phyloP scores from a whole-genome alignment of 2,888 invertebrate genomes.

The Tetheella fluctuosa region DNA sequence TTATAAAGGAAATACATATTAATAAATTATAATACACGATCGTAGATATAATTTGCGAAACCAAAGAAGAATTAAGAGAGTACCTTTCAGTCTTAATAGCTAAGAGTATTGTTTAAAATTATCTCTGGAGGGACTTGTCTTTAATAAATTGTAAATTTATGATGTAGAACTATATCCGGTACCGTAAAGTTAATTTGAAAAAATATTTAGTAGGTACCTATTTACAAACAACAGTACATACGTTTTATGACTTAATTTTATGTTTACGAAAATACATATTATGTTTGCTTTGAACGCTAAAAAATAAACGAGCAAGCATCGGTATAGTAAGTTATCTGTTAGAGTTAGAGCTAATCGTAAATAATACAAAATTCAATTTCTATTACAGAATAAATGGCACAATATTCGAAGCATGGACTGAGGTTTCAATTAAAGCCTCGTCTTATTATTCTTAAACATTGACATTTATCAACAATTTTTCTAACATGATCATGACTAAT shows the following conservation, averaged over 20 bases:
- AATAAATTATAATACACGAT: not conserved
- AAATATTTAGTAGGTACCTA: slow-evolving; percentile 59
- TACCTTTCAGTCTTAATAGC: slow-evolving; percentile 79
- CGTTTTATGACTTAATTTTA: slow-evolving; percentile 44
- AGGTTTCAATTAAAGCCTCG: slow-evolving; percentile 54
- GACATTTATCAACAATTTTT: slow-evolving; percentile 40
- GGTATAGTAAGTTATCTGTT: slow-evolving; percentile 26
- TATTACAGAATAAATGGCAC: slow-evolving; percentile 48
- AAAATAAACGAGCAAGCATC: slow-evolving; percentile 18
- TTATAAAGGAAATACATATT: slow-evolving; percentile 32
- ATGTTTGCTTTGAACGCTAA: slow-evolving; percentile 39
- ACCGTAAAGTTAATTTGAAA: slow-evolving; percentile 62
- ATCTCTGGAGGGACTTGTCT: slow-evolving; percentile 78
- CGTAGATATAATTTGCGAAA: slow-evolving; percentile 28
- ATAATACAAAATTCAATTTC: slow-evolving; percentile 32
- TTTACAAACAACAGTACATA: slow-evolving; percentile 51
- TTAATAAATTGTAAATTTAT: slow-evolving; percentile 67
- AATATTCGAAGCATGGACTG: slow-evolving; percentile 44
- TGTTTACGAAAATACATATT: slow-evolving; percentile 65
- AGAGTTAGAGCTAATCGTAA: slow-evolving; percentile 27
- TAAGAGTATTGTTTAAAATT: slow-evolving; percentile 76
- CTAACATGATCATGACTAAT: slow-evolving; percentile 43
- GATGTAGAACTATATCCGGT: slow-evolving; percentile 65
- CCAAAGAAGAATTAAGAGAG: slow-evolving; percentile 48
- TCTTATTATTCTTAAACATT: slow-evolving; percentile 63